phyloP scores from a whole-genome alignment of 1,140 invertebrate genomes.

The Pomacea maculata region DNA sequence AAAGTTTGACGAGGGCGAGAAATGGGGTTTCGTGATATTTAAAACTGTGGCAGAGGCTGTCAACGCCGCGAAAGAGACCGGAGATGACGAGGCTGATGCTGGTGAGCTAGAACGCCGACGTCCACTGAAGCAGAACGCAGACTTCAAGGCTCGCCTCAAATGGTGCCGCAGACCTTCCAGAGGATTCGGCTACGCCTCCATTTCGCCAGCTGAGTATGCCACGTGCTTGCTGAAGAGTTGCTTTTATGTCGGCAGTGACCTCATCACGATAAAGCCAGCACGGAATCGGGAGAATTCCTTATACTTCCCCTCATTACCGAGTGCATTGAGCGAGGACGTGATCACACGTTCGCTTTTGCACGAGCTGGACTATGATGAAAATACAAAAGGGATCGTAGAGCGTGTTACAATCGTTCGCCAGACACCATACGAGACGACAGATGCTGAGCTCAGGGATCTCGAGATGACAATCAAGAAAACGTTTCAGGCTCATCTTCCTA shows the following conservation, averaged over 20 bases:
- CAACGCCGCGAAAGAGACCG: constrained; percentile 29
- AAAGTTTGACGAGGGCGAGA: constrained; percentile 11
- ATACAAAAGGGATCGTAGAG: not conserved
- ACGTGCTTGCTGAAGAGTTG: not conserved
- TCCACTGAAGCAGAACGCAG: constrained; percentile 11
- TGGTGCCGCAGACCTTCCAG: constrained; percentile 43
- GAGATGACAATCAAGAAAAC: not conserved
- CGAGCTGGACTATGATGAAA: not conserved
- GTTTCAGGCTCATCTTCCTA: not conserved
- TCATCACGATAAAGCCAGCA: not conserved
- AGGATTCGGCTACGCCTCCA: constrained; percentile 39
- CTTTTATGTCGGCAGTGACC: not conserved
- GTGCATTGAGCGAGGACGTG: not conserved
- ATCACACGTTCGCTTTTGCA: constrained; percentile 12
- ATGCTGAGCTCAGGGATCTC: not conserved
- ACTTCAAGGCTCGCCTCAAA: constrained; percentile 40
- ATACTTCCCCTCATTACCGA: constrained; percentile 1
- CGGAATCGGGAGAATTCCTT: not conserved
- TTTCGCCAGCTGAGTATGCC: constrained; percentile 17
- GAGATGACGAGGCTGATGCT: constrained; percentile 13
- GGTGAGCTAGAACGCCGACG: constrained; percentile 18
- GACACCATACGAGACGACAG: not conserved
- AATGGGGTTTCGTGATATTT: constrained; percentile 48
- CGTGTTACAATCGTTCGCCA: not conserved
- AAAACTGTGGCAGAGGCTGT: constrained; percentile 31